Percentiles rank a stretch among this genome's conserved stretches.
Evolutionary conservation across 2,888 invertebrate species (phyloP).

Genomic region (Drosophila nigricruria): DNA sequence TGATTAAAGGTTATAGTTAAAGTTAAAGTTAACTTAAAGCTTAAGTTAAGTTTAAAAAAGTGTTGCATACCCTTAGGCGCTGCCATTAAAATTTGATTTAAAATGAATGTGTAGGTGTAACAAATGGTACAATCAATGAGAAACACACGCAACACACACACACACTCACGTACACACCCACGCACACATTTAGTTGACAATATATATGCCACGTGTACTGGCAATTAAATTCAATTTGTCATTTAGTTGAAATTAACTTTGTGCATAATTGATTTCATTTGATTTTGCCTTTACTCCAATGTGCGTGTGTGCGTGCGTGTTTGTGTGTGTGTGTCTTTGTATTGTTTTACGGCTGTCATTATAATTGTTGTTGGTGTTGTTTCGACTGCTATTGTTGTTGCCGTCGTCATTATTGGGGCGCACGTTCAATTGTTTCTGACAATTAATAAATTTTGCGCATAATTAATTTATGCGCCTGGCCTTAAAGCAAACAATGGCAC

Average conservation of each 20-base stretch:
- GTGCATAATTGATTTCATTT: slow-evolving; percentile 74
- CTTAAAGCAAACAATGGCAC: slow-evolving; percentile 64
- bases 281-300: slow-evolving; percentile 47
- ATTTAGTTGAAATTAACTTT: slow-evolving; percentile 69
- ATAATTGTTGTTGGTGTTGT: slow-evolving; percentile 27
- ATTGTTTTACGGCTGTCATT: slow-evolving; percentile 50
- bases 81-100: not conserved
- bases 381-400: slow-evolving; percentile 23
- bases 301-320: not conserved
- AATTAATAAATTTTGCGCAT: slow-evolving; percentile 73
- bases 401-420: slow-evolving; percentile 29
- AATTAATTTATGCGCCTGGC: slow-evolving; percentile 67
- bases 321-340: not conserved
- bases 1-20: not conserved
- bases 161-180: slow-evolving; percentile 3
- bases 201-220: slow-evolving; percentile 48
- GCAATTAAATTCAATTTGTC: slow-evolving; percentile 74
- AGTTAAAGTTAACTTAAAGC: too few species aligned
- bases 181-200: not conserved
- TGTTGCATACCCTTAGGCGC: slow-evolving; percentile 26
- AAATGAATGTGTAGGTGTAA: slow-evolving; percentile 15
- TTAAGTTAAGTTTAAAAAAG: too few species aligned
- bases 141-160: slow-evolving; percentile 9
- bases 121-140: slow-evolving; percentile 34
- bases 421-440: slow-evolving; percentile 71